phyloP scores from a whole-genome alignment of 2,113 vertebrate genomes.

The Genyomyrus donnyi region DNA sequence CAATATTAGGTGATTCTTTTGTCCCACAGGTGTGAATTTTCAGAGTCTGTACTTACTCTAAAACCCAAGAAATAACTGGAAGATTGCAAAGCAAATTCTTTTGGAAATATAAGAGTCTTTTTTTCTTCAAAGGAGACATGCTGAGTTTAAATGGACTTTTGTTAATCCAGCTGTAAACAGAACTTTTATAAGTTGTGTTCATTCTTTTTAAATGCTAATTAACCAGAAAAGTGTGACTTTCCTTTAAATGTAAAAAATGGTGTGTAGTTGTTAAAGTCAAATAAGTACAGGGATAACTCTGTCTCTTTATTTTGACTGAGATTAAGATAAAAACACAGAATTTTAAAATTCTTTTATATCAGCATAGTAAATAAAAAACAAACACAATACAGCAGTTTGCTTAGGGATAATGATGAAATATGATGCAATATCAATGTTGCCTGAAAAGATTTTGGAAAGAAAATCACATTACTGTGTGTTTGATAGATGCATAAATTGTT shows the following conservation, averaged over 20 bases:
- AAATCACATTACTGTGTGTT: background rate
- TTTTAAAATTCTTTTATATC: background rate
- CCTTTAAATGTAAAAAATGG: background rate
- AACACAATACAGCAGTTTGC: background rate
- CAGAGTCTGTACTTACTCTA: background rate
- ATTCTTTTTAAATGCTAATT: constrained; percentile 18
- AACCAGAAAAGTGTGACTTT: constrained; percentile 13
- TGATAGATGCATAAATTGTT: background rate
- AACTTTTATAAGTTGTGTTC: background rate
- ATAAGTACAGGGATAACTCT: too few relatives aligned
- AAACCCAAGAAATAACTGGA: background rate
- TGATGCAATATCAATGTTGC: background rate
- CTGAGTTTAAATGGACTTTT: constrained; percentile 3
- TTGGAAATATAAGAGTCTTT: background rate
- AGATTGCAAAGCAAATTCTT: background rate
- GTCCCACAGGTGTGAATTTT: background rate
- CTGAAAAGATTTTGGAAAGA: background rate
- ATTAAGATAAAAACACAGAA: background rate
- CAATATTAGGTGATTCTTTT: background rate
- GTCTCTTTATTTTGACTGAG: background rate
- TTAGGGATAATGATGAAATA: constrained; percentile 14
- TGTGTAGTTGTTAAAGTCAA: background rate
- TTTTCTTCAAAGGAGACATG: constrained; percentile 12
- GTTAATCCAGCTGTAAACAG: constrained; percentile 10
- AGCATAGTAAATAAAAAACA: background rate